phyloP scores from a whole-genome alignment of 1,140 invertebrate genomes.

The Stenopsyche tienmushanensis region DNA sequence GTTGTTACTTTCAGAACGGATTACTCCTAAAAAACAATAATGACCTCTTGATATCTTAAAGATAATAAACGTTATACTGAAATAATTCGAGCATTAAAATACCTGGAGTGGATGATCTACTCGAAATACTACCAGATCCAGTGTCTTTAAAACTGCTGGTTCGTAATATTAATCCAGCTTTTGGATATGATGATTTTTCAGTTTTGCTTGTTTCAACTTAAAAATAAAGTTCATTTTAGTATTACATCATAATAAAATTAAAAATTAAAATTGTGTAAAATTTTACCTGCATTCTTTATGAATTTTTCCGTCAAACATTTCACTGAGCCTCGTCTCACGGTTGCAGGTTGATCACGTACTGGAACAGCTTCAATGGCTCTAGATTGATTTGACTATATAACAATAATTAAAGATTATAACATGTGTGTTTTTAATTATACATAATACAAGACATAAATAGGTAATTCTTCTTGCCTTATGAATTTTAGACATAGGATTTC shows the following conservation, averaged over 20 bases:
- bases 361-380: constrained; percentile 31
- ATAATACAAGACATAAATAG: neutral
- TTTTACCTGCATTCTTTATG: constrained; percentile 65
- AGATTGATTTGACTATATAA: constrained; percentile 15
- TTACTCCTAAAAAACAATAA: constrained; percentile 16
- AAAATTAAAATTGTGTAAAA: neutral
- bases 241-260: neutral
- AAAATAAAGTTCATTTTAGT: neutral
- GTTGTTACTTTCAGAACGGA: constrained; percentile 33
- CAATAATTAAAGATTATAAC: constrained; percentile 3
- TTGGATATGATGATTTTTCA: constrained; percentile 59
- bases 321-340: constrained; percentile 66
- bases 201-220: constrained; percentile 55
- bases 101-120: constrained; percentile 40
- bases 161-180: constrained; percentile 67
- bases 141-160: constrained; percentile 60
- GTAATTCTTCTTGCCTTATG: constrained; percentile 30
- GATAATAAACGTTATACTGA: neutral
- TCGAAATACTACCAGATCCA: constrained; percentile 43
- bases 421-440: too few species aligned
- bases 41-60: constrained; percentile 5
- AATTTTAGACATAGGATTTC: constrained; percentile 35
- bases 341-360: constrained; percentile 44
- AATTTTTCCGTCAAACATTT: constrained; percentile 73
- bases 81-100: constrained; percentile 1